Evolutionary conservation across 2,888 invertebrate genomes (phyloP).

Genomic region (Rhamphomyia laevipes): DNA sequence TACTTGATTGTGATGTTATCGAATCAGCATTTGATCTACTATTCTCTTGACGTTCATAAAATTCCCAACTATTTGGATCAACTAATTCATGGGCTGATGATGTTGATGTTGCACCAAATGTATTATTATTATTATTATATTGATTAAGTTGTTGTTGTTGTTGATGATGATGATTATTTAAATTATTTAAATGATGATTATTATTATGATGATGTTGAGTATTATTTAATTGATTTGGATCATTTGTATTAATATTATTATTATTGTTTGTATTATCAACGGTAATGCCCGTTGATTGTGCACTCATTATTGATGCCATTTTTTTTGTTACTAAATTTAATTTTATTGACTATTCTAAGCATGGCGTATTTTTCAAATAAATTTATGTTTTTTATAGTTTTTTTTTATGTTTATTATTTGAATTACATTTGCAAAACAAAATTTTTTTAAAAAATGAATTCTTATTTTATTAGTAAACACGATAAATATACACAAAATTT

Average conservation of each 20-base stretch:
- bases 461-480: too few relatives aligned
- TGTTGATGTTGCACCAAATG: constrained; percentile 11
- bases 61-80: constrained; percentile 29
- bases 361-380: neutral
- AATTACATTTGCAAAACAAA: too few relatives aligned
- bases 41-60: constrained; percentile 21
- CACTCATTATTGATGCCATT: constrained; percentile 38
- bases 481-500: too few relatives aligned
- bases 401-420: neutral
- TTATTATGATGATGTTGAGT: constrained; percentile 26
- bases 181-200: constrained; percentile 30
- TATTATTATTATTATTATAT: neutral
- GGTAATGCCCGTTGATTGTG: constrained; percentile 32
- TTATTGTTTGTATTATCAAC: constrained; percentile 19
- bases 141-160: constrained; percentile 11
- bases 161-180: constrained; percentile 28
- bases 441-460: too few relatives aligned
- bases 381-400: neutral
- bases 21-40: constrained; percentile 18
- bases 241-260: constrained; percentile 15
- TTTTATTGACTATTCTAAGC: neutral
- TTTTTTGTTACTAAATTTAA: constrained; percentile 8
- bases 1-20: constrained; percentile 23
- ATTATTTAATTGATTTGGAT: constrained; percentile 20
- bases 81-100: constrained; percentile 22